Evolutionary conservation across 1,140 invertebrate genomes (phyloP).

Genomic region (Lysiphlebus fabarum): DNA sequence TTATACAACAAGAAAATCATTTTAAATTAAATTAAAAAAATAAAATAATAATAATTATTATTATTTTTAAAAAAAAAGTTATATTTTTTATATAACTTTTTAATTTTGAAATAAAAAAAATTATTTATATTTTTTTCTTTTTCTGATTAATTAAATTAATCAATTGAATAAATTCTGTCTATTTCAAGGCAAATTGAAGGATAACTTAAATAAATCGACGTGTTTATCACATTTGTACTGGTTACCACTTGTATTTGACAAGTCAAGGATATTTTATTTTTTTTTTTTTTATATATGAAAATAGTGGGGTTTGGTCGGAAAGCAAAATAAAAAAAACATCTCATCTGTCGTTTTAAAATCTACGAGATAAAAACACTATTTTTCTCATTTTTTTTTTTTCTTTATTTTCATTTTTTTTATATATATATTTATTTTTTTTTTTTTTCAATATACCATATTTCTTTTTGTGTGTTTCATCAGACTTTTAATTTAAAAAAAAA

Average conservation of each 20-base stretch:
- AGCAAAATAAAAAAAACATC: too few species aligned
- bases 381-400: too few species aligned
- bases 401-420: too few species aligned
- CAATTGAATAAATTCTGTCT: background rate
- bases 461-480: too few species aligned
- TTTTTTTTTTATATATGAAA: background rate
- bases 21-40: background rate
- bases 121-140: background rate
- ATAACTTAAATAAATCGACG: conserved; percentile 1
- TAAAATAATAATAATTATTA: background rate
- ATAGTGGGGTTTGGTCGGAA: too few species aligned
- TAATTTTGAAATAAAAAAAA: too few species aligned
- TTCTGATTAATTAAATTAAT: background rate
- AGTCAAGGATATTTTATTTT: conserved; percentile 17
- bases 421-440: too few species aligned
- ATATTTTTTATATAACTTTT: background rate
- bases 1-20: background rate
- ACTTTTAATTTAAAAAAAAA: background rate
- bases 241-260: background rate
- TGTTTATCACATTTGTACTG: conserved; percentile 7
- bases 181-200: background rate
- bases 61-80: background rate
- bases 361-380: too few species aligned
- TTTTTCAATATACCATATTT: too few species aligned
- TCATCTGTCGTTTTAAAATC: too few species aligned